A percentile compares a stretch with the other conserved stretches of the same genome.
Conservation (phyloP, 1,140 invertebrate genomes). For the Teleopsis dalmanni region DNA sequence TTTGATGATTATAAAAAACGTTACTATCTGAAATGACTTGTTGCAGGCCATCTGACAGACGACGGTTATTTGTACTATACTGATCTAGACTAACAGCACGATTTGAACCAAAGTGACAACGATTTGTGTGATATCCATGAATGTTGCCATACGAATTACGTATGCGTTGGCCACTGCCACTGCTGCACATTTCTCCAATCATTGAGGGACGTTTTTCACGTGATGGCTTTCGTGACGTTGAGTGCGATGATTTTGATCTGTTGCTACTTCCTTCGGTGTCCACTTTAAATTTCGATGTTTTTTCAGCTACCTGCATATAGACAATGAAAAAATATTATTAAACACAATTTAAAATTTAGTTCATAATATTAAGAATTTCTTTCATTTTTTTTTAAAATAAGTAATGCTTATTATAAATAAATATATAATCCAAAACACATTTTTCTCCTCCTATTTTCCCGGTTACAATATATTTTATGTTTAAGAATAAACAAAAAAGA, state of each 20-base stretch:
- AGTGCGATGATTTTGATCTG: conserved; percentile 38
- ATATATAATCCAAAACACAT: too few species aligned
- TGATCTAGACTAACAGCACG: conserved; percentile 41
- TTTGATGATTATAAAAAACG: conserved; percentile 39
- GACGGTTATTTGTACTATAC: conserved; percentile 38
- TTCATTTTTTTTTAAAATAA: too few species aligned
- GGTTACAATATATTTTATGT: too few species aligned
- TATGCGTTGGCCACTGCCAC: conserved; percentile 36
- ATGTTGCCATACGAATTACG: conserved; percentile 44
- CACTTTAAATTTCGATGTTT: conserved; percentile 66
- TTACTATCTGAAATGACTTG: conserved; percentile 43
- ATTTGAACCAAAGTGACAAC: conserved; percentile 41
- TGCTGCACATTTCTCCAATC: conserved; percentile 43
- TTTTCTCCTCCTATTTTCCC: too few species aligned
- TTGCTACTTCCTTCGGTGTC: conserved; percentile 56
- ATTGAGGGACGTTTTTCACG: conserved; percentile 43
- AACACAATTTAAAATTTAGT: background rate
- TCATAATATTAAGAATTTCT: background rate
- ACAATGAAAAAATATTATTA: background rate
- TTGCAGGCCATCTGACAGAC: conserved; percentile 39
- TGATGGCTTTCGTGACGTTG: conserved; percentile 36
- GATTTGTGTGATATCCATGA: conserved; percentile 38
- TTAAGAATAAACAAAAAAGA: too few species aligned
- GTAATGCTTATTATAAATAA: too few species aligned
- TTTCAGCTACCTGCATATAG: conserved; percentile 51